A percentile compares a stretch with the other conserved stretches of the same genome.
These are phyloP conservation scores for Hypsibius dujardini DNA, from an alignment of 1,140 invertebrate genomes.

Conservation along the genomic window DNA sequence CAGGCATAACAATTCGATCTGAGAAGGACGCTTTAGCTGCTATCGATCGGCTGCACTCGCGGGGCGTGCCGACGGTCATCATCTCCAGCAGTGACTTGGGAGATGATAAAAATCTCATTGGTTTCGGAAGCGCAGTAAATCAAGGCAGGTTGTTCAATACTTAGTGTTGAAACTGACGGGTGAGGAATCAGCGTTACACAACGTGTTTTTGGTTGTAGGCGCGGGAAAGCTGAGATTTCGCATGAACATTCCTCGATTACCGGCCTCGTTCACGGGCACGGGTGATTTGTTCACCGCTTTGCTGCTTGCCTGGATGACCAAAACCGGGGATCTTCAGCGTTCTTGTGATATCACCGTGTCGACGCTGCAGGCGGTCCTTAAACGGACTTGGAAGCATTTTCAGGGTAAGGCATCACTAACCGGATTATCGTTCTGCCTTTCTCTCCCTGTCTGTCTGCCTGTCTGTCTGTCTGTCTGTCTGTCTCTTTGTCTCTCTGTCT, in stretches of 20 bases:
- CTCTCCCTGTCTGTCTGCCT: neutral
- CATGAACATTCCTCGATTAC: conserved; percentile 54
- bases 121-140: conserved; percentile 48
- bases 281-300: conserved; percentile 80
- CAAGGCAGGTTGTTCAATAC: conserved; percentile 26
- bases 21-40: conserved; percentile 50
- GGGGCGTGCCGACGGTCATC: conserved; percentile 62
- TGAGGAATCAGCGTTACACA: conserved; percentile 21
- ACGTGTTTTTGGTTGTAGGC: conserved; percentile 26
- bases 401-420: conserved; percentile 20
- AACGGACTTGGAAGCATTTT: conserved; percentile 41
- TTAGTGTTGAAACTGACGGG: conserved; percentile 30
- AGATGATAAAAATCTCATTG: conserved; percentile 42
- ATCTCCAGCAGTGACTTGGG: conserved; percentile 65
- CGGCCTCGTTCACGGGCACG: conserved; percentile 64
- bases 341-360: conserved; percentile 62
- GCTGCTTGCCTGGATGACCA: conserved; percentile 65
- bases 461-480: conserved; percentile 2
- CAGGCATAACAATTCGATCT: conserved; percentile 48
- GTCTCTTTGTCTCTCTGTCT: neutral
- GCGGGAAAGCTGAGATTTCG: conserved; percentile 24
- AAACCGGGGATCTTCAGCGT: conserved; percentile 32
- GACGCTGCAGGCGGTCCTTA: conserved; percentile 52
- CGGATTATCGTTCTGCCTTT: conserved; percentile 10
- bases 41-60: conserved; percentile 52